Base-by-base conservation (phyloP, 1,140 invertebrate species). In the Agrilus planipennis region DNA sequence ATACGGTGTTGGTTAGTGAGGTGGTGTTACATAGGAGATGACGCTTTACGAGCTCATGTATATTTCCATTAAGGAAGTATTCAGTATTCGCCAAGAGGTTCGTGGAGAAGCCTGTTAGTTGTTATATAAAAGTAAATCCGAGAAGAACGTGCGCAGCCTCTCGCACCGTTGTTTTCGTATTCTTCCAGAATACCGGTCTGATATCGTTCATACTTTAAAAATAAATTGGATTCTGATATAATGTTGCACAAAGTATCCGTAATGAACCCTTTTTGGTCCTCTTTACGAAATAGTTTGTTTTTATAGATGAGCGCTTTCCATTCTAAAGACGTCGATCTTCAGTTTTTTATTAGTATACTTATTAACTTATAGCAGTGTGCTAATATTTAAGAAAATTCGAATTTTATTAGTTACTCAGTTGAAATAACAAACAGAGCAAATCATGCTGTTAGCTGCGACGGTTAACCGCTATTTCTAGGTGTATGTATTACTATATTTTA, bases 111-210 rank as follows among this genome's bases (percentile, higher is more conserved):
- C 53, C 53, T 56, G 55, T 58, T 58, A 58, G 53, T 56, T 58
- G 53, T 58, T 54, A 52, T 52, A 58, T 56, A 56, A 58, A 58
- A 56, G 52, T 51, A 58, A 58, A 56, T 58, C 55, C 55, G 50
- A 38, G 39, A 27, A 49, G 47, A 45, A 56, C 55, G 55, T 58
- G 55, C 52, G 34, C 32, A 35, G 52, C 50, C 51, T 55, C 39
- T 39, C 41, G 46, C 43, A 44, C 46, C 39, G 45, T 41, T 47
- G 43, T 40, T 48, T 49, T 41, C 42, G 54, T 50, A 52, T 54
- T 54, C 53, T 34, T 45, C 6, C 18, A 34, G 20, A 30, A 48
- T 47, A 32, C 42, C 25, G 17, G 35, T 20, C 23, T 53, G 45
- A 55, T 53, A 55, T 47, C 47, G 42, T 32, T 39, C 44, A 32